phyloP scores from a whole-genome alignment of 2,113 vertebrate genomes.

The Girardinichthys multiradiatus region DNA sequence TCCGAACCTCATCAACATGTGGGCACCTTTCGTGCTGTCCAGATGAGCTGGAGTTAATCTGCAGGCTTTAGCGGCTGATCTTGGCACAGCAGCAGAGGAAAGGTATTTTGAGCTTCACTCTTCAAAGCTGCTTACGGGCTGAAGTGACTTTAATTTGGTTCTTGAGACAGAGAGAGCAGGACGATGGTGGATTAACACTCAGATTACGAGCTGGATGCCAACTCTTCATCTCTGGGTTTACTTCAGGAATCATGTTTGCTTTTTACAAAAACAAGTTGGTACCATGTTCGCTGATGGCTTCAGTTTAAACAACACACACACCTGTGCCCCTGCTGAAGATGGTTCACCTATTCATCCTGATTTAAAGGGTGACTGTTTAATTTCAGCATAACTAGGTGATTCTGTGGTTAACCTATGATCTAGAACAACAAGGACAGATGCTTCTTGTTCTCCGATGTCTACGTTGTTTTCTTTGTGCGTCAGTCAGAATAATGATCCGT shows the following conservation, averaged over 20 bases:
- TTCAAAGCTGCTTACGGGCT: slow-evolving; percentile 88
- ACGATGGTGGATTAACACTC: slow-evolving; percentile 86
- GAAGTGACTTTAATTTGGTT: slow-evolving; percentile 88
- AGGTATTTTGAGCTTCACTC: slow-evolving; percentile 67
- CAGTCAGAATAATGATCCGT: not conserved
- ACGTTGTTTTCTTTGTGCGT: not conserved
- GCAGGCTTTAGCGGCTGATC: slow-evolving; percentile 32
- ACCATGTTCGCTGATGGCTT: not conserved
- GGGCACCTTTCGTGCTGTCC: slow-evolving; percentile 34
- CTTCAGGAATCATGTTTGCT: not conserved
- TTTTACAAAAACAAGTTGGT: not conserved
- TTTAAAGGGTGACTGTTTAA: not conserved
- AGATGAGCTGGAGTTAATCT: slow-evolving; percentile 51
- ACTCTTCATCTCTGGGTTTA: slow-evolving; percentile 5
- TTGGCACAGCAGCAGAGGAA: slow-evolving; percentile 45
- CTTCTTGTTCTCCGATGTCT: not conserved
- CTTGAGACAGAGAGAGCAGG: slow-evolving; percentile 83
- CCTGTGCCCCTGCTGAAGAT: not conserved
- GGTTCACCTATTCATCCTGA: not conserved
- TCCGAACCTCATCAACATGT: slow-evolving; percentile 1
- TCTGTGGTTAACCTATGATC: not conserved
- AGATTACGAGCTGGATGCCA: slow-evolving; percentile 87
- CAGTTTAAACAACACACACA: not conserved
- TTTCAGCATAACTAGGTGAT: not conserved
- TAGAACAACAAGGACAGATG: not conserved